Percentiles rank a stretch among this genome's conserved stretches.
These are phyloP conservation scores for Steinernema carpocapsae DNA, from an alignment of 2,888 invertebrate genomes.

Conservation along the genomic window DNA sequence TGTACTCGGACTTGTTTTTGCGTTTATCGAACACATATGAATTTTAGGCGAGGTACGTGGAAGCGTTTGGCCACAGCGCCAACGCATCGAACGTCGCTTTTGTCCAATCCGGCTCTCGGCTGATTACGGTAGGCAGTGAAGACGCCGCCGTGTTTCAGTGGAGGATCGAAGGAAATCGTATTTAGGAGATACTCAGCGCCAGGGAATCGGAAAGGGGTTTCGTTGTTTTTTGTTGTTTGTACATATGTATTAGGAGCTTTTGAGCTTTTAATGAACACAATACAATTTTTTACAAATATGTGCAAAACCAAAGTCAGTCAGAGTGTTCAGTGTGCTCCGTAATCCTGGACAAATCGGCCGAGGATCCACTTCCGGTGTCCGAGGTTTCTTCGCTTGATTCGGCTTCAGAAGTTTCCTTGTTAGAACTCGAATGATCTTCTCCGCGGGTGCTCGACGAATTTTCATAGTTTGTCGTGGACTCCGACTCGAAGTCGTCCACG, in stretches of 20 bases:
- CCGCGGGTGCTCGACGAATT: not conserved
- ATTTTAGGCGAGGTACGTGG: constrained; percentile 9
- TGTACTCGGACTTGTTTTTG: constrained; percentile 20
- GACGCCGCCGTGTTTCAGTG: constrained; percentile 31
- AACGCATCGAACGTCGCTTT: constrained; percentile 19
- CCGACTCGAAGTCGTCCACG: constrained; percentile 19
- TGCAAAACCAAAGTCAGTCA: not conserved
- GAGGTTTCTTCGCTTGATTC: not conserved
- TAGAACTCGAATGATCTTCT: not conserved
- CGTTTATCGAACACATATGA: not conserved
- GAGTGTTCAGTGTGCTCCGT: constrained; percentile 29
- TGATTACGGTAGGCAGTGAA: constrained; percentile 23
- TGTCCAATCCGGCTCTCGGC: constrained; percentile 3
- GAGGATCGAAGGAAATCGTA: constrained; percentile 3
- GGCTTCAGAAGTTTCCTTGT: not conserved
- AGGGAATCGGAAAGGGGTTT: no score
- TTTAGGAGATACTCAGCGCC: not conserved
- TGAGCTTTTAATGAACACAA: not conserved
- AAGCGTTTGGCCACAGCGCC: not conserved
- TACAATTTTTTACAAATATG: not conserved
- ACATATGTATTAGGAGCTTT: not conserved
- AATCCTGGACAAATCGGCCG: constrained; percentile 13
- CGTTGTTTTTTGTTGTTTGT: constrained; percentile 23
- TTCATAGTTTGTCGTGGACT: not conserved
- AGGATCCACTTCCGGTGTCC: not conserved